Evolutionary conservation across 2,888 invertebrate genomes (phyloP).

Genomic region (Melinopterus prodromus): DNA sequence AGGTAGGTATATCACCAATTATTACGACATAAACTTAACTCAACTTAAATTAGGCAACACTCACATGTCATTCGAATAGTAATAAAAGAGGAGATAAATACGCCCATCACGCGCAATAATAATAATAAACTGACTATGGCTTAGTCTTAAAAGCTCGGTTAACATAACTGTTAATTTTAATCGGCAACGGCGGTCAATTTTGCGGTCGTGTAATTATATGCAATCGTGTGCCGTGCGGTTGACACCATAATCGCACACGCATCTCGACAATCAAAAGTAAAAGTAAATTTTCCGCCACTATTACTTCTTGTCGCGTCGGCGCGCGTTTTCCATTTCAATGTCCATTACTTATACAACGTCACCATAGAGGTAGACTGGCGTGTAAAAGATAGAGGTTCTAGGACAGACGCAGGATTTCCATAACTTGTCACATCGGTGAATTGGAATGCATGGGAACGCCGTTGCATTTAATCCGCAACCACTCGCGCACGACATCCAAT

Average conservation of each 20-base stretch:
- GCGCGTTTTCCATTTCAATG: background rate
- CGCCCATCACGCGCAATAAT: background rate
- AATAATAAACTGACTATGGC: background rate
- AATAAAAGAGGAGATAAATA: background rate
- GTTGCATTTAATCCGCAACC: background rate
- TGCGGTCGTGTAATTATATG: background rate
- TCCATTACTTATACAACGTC: background rate
- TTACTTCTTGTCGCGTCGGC: background rate
- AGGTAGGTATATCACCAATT: too few relatives aligned
- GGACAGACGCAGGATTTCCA: background rate
- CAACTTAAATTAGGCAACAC: background rate
- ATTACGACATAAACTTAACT: background rate
- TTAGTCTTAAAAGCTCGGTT: background rate
- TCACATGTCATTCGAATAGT: background rate
- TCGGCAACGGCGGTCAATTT: background rate
- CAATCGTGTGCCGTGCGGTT: background rate
- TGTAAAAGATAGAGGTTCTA: background rate
- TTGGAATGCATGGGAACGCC: background rate
- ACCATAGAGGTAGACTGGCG: background rate
- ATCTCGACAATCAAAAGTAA: background rate
- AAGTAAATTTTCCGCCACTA: background rate
- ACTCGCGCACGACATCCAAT: background rate
- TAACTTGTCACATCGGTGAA: background rate
- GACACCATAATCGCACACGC: background rate
- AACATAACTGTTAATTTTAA: background rate